A percentile compares a stretch with the other conserved stretches of the same genome.
phyloP scores from a whole-genome alignment of 2,888 invertebrate genomes.

The Apantesis nais region DNA sequence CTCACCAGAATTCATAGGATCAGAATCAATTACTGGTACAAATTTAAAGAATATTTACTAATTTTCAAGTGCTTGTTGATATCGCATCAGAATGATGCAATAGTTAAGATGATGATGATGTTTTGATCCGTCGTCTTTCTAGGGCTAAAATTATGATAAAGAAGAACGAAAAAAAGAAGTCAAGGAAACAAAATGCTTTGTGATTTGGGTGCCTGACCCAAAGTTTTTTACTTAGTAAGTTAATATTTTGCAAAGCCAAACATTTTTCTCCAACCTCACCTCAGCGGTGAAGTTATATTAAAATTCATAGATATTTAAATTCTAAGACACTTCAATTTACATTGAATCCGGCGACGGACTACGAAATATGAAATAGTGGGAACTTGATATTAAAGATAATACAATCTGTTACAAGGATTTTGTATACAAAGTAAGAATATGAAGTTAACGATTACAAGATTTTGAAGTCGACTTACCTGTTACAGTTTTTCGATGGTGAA shows the following conservation, averaged over 20 bases:
- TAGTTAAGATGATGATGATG: too few relatives aligned
- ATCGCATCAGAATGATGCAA: too few relatives aligned
- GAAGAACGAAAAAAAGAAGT: neutral
- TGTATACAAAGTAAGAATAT: neutral
- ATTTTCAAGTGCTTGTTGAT: too few relatives aligned
- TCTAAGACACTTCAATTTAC: constrained; percentile 54
- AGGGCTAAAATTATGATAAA: too few relatives aligned
- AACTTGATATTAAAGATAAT: constrained; percentile 25
- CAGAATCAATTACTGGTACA: too few relatives aligned
- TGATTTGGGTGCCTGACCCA: neutral
- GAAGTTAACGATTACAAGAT: neutral
- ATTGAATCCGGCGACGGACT: constrained; percentile 38
- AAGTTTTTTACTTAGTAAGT: neutral
- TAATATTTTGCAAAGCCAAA: constrained; percentile 23
- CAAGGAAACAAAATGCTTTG: neutral
- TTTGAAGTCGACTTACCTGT: too few relatives aligned
- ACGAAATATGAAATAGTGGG: constrained; percentile 15
- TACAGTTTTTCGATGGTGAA: neutral
- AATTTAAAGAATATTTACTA: too few relatives aligned
- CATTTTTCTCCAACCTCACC: constrained; percentile 32
- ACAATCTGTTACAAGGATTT: constrained; percentile 1
- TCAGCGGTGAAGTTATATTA: constrained; percentile 29
- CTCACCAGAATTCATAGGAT: too few relatives aligned
- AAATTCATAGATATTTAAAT: constrained; percentile 48
- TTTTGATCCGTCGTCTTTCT: too few relatives aligned